A percentile compares a stretch with the other conserved stretches of the same genome.
Conservation (phyloP, 2,888 invertebrate species). For the Oligia fasciuncula region DNA sequence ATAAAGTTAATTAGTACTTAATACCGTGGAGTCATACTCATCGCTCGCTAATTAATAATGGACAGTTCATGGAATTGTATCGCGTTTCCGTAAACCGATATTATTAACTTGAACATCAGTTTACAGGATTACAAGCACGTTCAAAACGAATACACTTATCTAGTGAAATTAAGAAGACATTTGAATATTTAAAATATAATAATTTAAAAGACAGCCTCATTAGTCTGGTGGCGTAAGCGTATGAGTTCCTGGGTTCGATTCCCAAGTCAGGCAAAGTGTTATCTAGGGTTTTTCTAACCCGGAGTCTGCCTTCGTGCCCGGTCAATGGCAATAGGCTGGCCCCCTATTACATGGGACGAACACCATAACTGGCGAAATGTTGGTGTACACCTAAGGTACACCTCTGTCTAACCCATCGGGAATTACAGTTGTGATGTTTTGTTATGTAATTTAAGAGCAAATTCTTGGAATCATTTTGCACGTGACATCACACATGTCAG, state of each 20-base stretch:
- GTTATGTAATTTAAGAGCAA: background rate
- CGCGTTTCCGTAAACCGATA: background rate
- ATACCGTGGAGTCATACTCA: constrained; percentile 5
- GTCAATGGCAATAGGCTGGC: background rate
- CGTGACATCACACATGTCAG: background rate
- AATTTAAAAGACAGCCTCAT: background rate
- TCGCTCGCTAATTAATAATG: constrained; percentile 17
- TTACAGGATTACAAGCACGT: background rate
- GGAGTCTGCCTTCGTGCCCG: background rate
- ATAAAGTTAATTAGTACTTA: constrained; percentile 21
- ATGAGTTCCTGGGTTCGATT: background rate
- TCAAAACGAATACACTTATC: background rate
- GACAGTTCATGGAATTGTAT: constrained; percentile 11
- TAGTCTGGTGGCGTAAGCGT: background rate
- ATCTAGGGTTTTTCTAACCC: background rate
- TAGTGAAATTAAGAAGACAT: background rate
- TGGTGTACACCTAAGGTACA: background rate
- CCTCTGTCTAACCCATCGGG: background rate
- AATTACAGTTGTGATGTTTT: background rate
- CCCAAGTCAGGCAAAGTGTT: background rate
- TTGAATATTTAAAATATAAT: background rate
- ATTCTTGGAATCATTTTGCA: background rate
- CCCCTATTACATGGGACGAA: background rate
- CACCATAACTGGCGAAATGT: background rate
- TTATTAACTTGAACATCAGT: background rate